Evolutionary conservation across 1,140 invertebrate genomes (phyloP), one percentile per base, ranked within the genome.

Genomic region (Centruroides vittatus): DNA sequence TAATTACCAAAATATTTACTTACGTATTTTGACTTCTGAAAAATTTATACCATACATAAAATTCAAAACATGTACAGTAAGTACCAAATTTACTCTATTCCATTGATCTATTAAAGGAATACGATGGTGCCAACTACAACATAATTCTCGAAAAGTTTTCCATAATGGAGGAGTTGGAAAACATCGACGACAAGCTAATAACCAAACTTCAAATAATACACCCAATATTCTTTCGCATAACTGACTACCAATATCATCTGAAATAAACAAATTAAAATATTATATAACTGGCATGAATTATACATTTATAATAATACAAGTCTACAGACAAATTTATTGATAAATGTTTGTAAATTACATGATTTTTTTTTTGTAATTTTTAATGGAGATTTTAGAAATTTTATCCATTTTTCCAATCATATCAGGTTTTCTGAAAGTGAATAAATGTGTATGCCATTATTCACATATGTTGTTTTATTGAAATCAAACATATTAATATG

Each of bases 151-250:
- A 61, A 98, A 78, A 4, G 94, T 97, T 74, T 93, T 92, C 94
- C 94, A 98, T 65, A 96, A 76, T 7, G 91, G 88, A 10, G 94
- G 93, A 5, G 91, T 87, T 11, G 93, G 93, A 76, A 89, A 89
- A 73, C 86, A 94, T 58, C 86, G 84, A 56, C 82, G 84, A 73
- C 93, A 98, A 1, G 93, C 90, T 34, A 94, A 75, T 35, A 98
- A 76, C 93, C 93, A 98, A 2, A 97, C 85, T 76, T 97, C 91
- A 73, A 97, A 89, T 13, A 98, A 79, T 36, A 95, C 93, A 61
- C 87, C 89, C 7, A 98, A 76, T 47, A 97, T 89, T 55, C 94
- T 75, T 72, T 97, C 91, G 74, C 92, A 95, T 34, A 98, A 76
- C 70, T 97, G 91, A 72, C 95, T 92, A 0, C 92, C 92, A 55